phyloP scores from a whole-genome alignment of 2,797 vertebrate species.

The Limosa lapponica region DNA sequence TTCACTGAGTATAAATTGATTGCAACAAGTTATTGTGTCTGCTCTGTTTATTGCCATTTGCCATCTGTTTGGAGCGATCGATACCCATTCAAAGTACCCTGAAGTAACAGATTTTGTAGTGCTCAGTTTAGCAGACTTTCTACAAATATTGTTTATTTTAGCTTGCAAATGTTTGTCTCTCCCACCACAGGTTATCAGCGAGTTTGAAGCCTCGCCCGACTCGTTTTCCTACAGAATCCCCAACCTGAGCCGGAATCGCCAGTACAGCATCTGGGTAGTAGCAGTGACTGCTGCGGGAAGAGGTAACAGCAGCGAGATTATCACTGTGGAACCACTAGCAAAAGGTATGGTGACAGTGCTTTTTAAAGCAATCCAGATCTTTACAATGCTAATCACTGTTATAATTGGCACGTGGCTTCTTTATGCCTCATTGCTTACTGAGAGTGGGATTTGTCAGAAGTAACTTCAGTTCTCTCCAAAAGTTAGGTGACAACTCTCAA shows the following conservation, averaged over 20 bases:
- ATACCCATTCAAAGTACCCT: not conserved
- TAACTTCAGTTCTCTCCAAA: not conserved
- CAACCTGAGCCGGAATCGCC: conserved; percentile 91
- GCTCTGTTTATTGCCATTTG: not conserved
- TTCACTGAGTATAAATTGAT: not conserved
- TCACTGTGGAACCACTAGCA: conserved; percentile 92
- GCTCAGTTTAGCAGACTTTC: not conserved
- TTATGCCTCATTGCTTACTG: not conserved
- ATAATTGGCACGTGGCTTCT: not conserved
- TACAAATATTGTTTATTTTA: conserved; percentile 55
- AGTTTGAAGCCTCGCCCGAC: conserved; percentile 97
- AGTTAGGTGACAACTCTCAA: not conserved
- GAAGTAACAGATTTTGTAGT: not conserved
- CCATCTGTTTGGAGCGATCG: not conserved
- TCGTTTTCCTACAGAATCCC: conserved; percentile 93
- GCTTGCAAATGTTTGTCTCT: conserved; percentile 75
- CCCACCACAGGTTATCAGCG: conserved; percentile 93
- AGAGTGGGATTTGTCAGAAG: conserved; percentile 1
- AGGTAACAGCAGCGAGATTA: conserved; percentile 96
- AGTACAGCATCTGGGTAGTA: conserved; percentile 98
- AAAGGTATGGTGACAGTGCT: conserved; percentile 84
- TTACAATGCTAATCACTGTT: not conserved
- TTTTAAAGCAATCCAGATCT: not conserved
- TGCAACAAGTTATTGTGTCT: not conserved
- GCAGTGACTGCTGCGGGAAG: conserved; percentile 95